Conservation (phyloP, 1,140 invertebrate genomes). For the Drosophila jambulina region DNA sequence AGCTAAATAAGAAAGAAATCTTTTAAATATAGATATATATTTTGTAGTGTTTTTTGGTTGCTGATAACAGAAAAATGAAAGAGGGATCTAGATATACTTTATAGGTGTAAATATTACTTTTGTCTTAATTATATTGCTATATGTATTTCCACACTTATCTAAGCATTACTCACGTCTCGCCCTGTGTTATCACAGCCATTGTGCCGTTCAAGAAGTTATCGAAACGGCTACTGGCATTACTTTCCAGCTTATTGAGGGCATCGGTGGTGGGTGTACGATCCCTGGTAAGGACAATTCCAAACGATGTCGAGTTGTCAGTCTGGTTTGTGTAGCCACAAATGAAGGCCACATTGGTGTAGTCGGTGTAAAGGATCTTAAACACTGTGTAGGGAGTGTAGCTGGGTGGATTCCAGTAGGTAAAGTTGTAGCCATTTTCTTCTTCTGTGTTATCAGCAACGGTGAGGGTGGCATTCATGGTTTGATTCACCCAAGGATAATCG, state of each 20-base stretch:
- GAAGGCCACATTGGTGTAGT: constrained; percentile 56
- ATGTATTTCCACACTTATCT: background rate
- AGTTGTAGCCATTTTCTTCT: constrained; percentile 35
- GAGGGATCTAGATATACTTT: background rate
- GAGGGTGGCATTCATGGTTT: constrained; percentile 72
- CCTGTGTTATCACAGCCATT: constrained; percentile 64
- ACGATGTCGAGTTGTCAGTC: constrained; percentile 49
- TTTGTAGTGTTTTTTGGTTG: background rate
- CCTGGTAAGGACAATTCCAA: constrained; percentile 60
- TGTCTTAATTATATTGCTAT: background rate
- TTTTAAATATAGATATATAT: background rate
- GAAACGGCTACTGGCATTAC: constrained; percentile 11
- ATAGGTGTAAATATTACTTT: background rate
- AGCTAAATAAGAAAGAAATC: background rate
- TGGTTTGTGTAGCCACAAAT: constrained; percentile 74
- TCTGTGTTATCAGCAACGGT: constrained; percentile 1
- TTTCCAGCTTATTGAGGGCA: constrained; percentile 31
- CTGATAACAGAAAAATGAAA: background rate
- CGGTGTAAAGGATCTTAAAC: constrained; percentile 63
- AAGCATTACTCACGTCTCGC: constrained; percentile 50
- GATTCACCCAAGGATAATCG: constrained; percentile 71
- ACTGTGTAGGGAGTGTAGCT: constrained; percentile 39
- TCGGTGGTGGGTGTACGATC: constrained; percentile 35
- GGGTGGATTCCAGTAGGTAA: constrained; percentile 59
- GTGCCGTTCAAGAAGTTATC: constrained; percentile 56